These are phyloP conservation scores for Parapsyche elsis DNA, from an alignment of 1,140 invertebrate species.

Conservation along the genomic window DNA sequence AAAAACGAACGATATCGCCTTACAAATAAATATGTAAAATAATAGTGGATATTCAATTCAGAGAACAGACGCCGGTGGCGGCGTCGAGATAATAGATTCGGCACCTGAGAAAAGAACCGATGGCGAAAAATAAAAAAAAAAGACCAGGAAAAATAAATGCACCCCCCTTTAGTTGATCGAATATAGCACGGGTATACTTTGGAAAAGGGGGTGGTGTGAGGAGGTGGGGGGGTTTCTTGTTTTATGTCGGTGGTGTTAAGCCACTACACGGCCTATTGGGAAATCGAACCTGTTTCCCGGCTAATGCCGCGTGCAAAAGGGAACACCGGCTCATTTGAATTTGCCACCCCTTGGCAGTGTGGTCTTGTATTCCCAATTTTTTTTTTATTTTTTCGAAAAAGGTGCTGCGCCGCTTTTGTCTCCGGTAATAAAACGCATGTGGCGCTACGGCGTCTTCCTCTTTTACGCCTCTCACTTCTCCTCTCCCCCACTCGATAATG, in stretches of 20 bases:
- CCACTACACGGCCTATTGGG: conserved; percentile 51
- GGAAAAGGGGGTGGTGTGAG: conserved; percentile 28
- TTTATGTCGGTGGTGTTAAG: conserved; percentile 50
- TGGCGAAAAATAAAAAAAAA: neutral
- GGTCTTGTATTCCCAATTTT: conserved; percentile 45
- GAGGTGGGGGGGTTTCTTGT: conserved; percentile 30
- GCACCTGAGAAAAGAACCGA: conserved; percentile 32
- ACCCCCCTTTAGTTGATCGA: conserved; percentile 21
- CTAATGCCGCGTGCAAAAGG: conserved; percentile 51
- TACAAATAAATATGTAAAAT: conserved; percentile 29
- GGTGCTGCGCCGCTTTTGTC: conserved; percentile 39
- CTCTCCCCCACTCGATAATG: conserved; percentile 27
- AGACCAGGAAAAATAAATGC: conserved; percentile 5
- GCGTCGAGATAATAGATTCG: conserved; percentile 37
- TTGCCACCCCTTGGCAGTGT: conserved; percentile 31
- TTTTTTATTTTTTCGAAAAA: conserved; percentile 30
- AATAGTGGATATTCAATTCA: conserved; percentile 37
- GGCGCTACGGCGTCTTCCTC: conserved; percentile 40
- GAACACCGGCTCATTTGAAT: conserved; percentile 52
- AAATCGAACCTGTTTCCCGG: conserved; percentile 54
- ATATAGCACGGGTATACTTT: conserved; percentile 40
- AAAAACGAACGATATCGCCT: neutral
- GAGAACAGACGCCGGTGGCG: conserved; percentile 9
- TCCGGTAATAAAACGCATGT: conserved; percentile 53
- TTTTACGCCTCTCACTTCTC: conserved; percentile 44